phyloP scores from a whole-genome alignment of 2,113 vertebrate genomes.

The Pandion haliaetus region DNA sequence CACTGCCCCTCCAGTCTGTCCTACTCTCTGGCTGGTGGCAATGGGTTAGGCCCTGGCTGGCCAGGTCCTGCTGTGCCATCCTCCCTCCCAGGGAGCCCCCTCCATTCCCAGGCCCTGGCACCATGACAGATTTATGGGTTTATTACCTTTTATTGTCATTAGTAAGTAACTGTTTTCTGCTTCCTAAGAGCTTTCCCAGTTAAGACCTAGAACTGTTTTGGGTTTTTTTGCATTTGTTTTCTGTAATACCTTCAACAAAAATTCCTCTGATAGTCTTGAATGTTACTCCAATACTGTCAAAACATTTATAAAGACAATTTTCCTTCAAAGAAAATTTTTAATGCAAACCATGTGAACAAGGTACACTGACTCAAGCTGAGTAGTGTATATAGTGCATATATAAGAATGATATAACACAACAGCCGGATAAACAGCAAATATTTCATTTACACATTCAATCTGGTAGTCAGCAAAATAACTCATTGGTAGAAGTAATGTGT shows the following conservation, averaged over 20 bases:
- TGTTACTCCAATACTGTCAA: background rate
- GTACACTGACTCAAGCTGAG: background rate
- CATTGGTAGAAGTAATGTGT: background rate
- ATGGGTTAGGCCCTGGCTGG: background rate
- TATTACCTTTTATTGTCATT: background rate
- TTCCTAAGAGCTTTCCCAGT: background rate
- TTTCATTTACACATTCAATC: background rate
- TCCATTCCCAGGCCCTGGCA: background rate
- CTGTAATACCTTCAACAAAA: background rate
- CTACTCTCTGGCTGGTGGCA: fast-evolving
- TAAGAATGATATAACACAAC: background rate
- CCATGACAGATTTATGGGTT: background rate
- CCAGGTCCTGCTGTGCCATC: background rate
- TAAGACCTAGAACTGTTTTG: background rate
- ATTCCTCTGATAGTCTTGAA: background rate
- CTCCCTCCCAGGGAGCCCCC: fast-evolving
- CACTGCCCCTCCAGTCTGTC: background rate
- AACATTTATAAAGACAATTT: background rate
- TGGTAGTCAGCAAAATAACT: background rate
- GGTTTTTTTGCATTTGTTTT: background rate
- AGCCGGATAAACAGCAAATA: background rate
- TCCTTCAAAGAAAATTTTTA: background rate
- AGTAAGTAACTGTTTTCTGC: background rate
- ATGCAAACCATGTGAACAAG: background rate
- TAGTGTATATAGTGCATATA: background rate